Percentiles rank a stretch among this genome's conserved stretches.
Evolutionary conservation across 1,140 invertebrate species (phyloP).

Genomic region (Apis florea): DNA sequence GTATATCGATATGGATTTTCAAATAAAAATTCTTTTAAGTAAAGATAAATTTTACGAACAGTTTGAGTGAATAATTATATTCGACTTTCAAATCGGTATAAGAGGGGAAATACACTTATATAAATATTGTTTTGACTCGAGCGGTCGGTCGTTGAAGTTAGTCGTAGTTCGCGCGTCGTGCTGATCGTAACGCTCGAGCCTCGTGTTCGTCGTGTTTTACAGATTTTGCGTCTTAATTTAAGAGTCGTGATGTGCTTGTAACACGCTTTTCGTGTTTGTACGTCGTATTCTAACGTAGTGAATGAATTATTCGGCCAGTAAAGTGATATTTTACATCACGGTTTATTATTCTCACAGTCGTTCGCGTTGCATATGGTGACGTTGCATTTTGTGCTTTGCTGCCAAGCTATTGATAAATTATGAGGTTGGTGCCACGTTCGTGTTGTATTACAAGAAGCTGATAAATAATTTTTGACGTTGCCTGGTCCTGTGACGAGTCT

Average conservation of each 20-base stretch:
- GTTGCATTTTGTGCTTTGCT: not conserved
- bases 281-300: not conserved
- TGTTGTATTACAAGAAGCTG: not conserved
- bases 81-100: not conserved
- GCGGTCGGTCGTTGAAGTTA: not conserved
- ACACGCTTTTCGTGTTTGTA: not conserved
- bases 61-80: too few species aligned
- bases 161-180: not conserved
- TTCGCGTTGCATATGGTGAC: not conserved
- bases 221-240: slow-evolving; percentile 2
- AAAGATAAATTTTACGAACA: not conserved
- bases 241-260: not conserved
- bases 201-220: not conserved
- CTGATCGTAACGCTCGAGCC: not conserved
- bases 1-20: too few species aligned
- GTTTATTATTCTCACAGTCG: slow-evolving; percentile 6
- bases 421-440: not conserved
- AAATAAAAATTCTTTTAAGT: not conserved
- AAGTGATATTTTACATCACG: slow-evolving; percentile 7
- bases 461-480: not conserved
- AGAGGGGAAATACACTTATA: not conserved
- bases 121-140: not conserved
- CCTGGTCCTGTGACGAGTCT: not conserved
- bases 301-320: slow-evolving; percentile 29
- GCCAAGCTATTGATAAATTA: not conserved